phyloP scores from a whole-genome alignment of 2,113 vertebrate species.

The Spheniscus mendiculus region DNA sequence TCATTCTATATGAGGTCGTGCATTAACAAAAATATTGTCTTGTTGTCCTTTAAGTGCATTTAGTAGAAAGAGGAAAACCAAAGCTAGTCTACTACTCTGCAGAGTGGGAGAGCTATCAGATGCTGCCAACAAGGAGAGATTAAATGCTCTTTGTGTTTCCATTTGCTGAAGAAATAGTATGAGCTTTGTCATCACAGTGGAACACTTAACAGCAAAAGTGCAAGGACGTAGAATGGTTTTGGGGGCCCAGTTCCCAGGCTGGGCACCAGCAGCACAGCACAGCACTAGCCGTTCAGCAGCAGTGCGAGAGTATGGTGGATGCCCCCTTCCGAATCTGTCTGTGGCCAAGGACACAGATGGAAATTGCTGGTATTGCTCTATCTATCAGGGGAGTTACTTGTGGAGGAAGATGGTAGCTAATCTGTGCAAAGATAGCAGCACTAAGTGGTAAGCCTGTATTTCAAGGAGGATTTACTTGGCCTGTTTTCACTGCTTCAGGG shows the following conservation, averaged over 20 bases:
- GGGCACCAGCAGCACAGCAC: background rate
- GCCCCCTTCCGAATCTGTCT: background rate
- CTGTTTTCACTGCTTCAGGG: background rate
- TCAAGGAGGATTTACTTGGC: background rate
- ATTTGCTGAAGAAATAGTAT: background rate
- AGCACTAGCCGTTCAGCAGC: background rate
- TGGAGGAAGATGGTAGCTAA: background rate
- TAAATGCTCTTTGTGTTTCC: background rate
- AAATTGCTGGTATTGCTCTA: background rate
- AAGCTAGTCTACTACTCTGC: background rate
- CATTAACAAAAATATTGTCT: background rate
- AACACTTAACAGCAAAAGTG: background rate
- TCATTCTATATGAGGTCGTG: background rate
- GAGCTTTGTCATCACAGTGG: background rate
- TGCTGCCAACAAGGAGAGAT: background rate
- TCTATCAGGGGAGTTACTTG: background rate
- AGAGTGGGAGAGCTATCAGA: background rate
- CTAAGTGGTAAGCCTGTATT: background rate
- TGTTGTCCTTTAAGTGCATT: background rate
- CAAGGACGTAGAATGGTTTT: background rate
- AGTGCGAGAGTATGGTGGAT: accelerated
- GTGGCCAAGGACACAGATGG: accelerated
- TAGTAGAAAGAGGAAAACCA: background rate
- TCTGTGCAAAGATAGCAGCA: background rate
- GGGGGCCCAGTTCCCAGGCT: background rate